Base-by-base conservation (phyloP, 2,113 vertebrate genomes). In the Sylvietta virens region DNA sequence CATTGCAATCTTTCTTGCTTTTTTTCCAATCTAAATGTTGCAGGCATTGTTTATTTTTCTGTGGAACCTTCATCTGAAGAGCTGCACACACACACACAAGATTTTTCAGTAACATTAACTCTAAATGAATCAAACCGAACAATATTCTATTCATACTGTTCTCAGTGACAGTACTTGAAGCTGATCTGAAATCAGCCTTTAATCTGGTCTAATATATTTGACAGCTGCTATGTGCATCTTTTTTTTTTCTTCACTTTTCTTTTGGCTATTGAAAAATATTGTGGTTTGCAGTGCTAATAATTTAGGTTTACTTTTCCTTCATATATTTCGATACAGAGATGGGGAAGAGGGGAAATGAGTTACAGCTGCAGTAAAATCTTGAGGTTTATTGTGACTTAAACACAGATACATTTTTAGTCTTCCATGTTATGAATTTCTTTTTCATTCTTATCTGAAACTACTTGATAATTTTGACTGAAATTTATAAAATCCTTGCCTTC, bases 221-320 rank as follows among this genome's bases (percentile, higher is more conserved):
- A 91, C 93, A 94, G 87, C 87, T 89, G 76, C 81, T 84, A 57
- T 69, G 67, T 50, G 77, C n/a, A 72, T 92, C 26, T 31, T 51
- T 61, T 53, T 26, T n/a, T 58, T n/a, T 54, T 42, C 64, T 60
- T 72, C 47, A 30, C 7, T 86, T 90, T 92, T 57, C 56, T 86
- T 89, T 84, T 84, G 42, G 42, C 73, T 89, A 42, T 94, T 94
- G 72, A 70, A 84, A 94, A 92, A 89, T 79, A 82, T 92, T 95
- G 90, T 88, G 96, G 80, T 86, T 95, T 94, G 54, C 81, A 81
- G 47, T 76, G 85, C 90, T 88, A 94, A 93, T 82, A 91, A 93
- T 94, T 91, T 91, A 85, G 70, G 70, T 79, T 90, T 91, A 58
- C 72, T 79, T 17, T 58, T 56, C 27, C 37, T 18, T 39, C 24